phyloP scores from a whole-genome alignment of 2,113 vertebrate species.

The Sisor rabdophorus region DNA sequence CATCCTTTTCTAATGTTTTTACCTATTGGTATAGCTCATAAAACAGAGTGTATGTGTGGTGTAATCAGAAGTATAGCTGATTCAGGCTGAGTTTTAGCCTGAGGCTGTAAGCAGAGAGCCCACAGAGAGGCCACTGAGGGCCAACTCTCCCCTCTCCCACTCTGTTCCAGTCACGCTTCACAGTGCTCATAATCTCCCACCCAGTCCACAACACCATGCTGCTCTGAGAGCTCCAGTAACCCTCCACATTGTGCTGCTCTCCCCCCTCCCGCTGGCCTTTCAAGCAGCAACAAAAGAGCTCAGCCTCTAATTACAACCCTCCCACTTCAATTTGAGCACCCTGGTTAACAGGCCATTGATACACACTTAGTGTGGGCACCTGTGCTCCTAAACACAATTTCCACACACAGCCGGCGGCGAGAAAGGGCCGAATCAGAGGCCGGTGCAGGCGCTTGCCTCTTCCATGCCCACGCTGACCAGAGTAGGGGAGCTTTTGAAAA shows the following conservation, averaged over 20 bases:
- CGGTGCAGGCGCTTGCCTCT: conserved; percentile 35
- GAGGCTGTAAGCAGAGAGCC: conserved; percentile 47
- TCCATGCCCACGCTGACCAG: conserved; percentile 59
- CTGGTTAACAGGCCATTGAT: conserved; percentile 59
- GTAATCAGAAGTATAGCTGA: conserved; percentile 39
- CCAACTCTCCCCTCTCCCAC: conserved; percentile 34
- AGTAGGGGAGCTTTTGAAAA: conserved; percentile 54
- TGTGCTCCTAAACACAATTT: conserved; percentile 65
- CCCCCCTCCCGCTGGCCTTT: conserved; percentile 41
- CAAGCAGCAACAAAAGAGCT: conserved; percentile 48
- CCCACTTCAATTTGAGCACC: conserved; percentile 57
- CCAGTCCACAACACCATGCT: conserved; percentile 48
- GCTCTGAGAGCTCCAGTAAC: conserved; percentile 43
- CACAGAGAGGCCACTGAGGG: conserved; percentile 44
- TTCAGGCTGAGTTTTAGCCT: conserved; percentile 44
- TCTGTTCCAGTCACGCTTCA: conserved; percentile 44
- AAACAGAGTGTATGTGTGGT: conserved; percentile 28
- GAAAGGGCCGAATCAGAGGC: conserved; percentile 44
- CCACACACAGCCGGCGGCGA: conserved; percentile 64
- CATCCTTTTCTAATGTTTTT: conserved; percentile 18
- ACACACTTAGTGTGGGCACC: conserved; percentile 52
- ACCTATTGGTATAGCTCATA: conserved; percentile 30
- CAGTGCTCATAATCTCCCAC: conserved; percentile 54
- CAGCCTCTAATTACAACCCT: conserved; percentile 62
- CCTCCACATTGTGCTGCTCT: conserved; percentile 22